Percentiles rank a stretch among this genome's conserved stretches.
phyloP scores from a whole-genome alignment of 2,797 vertebrate species.

The Scolopax rusticola region DNA sequence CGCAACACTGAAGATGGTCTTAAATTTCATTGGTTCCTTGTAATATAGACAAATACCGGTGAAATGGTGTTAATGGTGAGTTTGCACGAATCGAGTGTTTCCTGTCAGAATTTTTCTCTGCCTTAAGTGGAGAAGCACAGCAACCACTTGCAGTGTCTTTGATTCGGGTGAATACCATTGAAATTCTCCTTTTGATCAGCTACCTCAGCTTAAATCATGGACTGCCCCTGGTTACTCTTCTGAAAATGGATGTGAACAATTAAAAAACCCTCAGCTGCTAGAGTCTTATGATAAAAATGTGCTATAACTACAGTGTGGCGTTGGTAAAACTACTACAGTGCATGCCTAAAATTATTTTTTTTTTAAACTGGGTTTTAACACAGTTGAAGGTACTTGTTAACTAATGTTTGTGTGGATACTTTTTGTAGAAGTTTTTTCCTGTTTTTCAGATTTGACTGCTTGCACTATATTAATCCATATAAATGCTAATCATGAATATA shows the following conservation, averaged over 20 bases:
- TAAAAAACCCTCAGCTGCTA: background rate
- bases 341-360: background rate
- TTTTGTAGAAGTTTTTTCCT: background rate
- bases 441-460: background rate
- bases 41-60: background rate
- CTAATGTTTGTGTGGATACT: background rate
- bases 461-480: background rate
- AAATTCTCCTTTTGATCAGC: background rate
- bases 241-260: background rate
- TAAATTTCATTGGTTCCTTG: background rate
- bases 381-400: background rate
- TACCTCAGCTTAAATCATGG: background rate
- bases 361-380: background rate
- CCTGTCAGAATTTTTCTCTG: background rate
- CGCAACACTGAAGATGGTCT: background rate
- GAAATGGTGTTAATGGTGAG: background rate
- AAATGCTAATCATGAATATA: background rate
- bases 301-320: background rate
- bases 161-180: background rate
- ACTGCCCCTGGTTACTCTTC: rapidly evolving
- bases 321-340: background rate
- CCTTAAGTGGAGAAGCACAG: background rate
- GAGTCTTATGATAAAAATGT: background rate
- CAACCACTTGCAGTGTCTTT: background rate
- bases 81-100: background rate